phyloP scores from a whole-genome alignment of 2,888 invertebrate species.

The Embidobia sp. region DNA sequence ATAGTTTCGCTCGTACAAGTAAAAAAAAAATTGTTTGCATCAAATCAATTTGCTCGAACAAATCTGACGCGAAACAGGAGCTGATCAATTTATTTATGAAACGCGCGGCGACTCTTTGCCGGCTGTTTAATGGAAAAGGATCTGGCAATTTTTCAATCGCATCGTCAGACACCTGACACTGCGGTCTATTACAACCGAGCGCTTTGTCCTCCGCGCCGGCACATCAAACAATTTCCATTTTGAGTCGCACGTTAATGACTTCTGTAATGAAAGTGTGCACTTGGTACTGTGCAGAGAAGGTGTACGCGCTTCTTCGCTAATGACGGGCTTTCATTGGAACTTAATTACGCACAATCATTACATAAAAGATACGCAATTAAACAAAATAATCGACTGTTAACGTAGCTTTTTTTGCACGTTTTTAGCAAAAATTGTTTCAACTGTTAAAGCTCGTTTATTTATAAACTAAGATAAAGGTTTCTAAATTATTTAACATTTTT shows the following conservation, averaged over 20 bases:
- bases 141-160: background rate
- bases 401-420: too few species aligned
- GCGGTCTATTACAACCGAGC: conserved; percentile 21
- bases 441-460: too few species aligned
- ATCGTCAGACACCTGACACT: conserved; percentile 22
- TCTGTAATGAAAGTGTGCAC: conserved; percentile 48
- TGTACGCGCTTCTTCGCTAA: conserved; percentile 18
- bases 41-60: too few species aligned
- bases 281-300: conserved; percentile 8
- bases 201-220: conserved; percentile 38
- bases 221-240: conserved; percentile 53
- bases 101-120: too few species aligned
- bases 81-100: too few species aligned
- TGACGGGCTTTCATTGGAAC: conserved; percentile 34
- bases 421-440: too few species aligned
- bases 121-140: too few species aligned
- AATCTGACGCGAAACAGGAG: too few species aligned
- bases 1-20: too few species aligned
- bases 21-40: too few species aligned
- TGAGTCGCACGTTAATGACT: conserved; percentile 50
- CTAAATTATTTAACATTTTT: too few species aligned
- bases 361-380: conserved; percentile 19
- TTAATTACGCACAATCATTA: conserved; percentile 29
- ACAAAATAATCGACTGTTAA: conserved; percentile 3
- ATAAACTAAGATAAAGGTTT: too few species aligned